Evolutionary conservation across 2,113 vertebrate species (phyloP).

Genomic region (Sclerurus mexicanus): DNA sequence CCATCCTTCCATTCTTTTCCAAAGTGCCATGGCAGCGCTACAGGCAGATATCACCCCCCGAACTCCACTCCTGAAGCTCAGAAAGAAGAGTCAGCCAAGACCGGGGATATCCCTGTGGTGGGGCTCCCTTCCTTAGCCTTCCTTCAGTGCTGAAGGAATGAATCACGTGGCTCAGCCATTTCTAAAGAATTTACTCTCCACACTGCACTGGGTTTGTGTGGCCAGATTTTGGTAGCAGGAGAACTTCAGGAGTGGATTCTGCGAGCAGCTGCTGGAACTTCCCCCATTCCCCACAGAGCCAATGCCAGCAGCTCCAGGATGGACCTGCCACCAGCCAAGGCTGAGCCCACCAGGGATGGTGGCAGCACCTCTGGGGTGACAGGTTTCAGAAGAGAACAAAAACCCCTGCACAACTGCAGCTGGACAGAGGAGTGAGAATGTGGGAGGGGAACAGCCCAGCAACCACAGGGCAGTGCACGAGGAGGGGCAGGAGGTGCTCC

Average conservation of each 20-base stretch:
- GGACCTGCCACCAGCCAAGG: neutral
- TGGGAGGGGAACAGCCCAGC: neutral
- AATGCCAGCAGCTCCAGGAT: neutral
- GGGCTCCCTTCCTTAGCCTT: neutral
- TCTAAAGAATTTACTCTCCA: neutral
- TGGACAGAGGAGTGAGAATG: neutral
- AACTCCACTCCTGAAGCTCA: neutral
- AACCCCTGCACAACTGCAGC: neutral
- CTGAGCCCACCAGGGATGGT: neutral
- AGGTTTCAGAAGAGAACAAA: too few species aligned
- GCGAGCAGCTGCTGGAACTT: neutral
- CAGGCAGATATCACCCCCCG: neutral
- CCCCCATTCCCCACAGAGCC: neutral
- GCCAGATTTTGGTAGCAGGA: neutral
- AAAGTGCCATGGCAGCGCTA: fast-evolving
- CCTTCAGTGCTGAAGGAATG: neutral
- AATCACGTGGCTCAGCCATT: neutral
- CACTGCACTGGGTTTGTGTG: neutral
- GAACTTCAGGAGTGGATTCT: neutral
- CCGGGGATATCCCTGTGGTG: neutral
- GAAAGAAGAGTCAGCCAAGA: neutral
- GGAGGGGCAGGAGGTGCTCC: neutral
- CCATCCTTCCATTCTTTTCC: neutral
- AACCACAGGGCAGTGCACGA: neutral
- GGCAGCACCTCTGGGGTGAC: neutral